Conservation (phyloP, 2,888 invertebrate genomes). For the Cynaeus angustus region DNA sequence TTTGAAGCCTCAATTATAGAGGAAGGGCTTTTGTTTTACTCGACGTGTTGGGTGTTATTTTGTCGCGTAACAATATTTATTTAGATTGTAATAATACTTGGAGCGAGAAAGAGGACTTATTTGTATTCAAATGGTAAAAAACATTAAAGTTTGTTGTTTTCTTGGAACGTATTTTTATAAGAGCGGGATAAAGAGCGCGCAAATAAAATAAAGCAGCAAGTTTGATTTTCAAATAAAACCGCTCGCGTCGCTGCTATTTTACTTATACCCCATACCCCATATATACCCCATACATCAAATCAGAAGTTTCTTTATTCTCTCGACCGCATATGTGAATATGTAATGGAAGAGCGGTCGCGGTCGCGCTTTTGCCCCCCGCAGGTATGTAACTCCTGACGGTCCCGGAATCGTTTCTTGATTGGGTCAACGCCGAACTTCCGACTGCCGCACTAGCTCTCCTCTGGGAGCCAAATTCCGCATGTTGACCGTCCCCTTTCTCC, state of each 20-base stretch:
- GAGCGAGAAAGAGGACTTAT: conserved; percentile 37
- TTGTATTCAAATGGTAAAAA: conserved; percentile 49
- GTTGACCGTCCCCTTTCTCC: conserved; percentile 36
- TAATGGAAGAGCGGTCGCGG: conserved; percentile 52
- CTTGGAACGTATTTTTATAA: conserved; percentile 44
- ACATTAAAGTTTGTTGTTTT: conserved; percentile 46
- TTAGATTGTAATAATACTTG: conserved; percentile 52
- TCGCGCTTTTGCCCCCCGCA: conserved; percentile 59
- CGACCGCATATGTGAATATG: conserved; percentile 56
- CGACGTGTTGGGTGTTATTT: conserved; percentile 49
- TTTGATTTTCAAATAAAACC: conserved; percentile 50
- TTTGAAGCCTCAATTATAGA: conserved; percentile 40
- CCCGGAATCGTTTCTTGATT: conserved; percentile 68
- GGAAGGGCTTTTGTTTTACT: conserved; percentile 44
- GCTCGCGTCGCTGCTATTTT: conserved; percentile 21
- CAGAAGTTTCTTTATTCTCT: conserved; percentile 61
- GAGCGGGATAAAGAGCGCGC: conserved; percentile 34
- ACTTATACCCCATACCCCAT: conserved; percentile 45
- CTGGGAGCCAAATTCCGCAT: conserved; percentile 48
- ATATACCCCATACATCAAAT: conserved; percentile 57
- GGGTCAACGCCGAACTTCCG: conserved; percentile 61
- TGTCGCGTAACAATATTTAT: conserved; percentile 55
- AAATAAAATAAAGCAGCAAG: conserved; percentile 42
- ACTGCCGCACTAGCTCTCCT: conserved; percentile 42
- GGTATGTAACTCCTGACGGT: conserved; percentile 67